These are phyloP conservation scores for Microdon myrmicae DNA, from an alignment of 2,888 invertebrate species.

Conservation along the genomic window DNA sequence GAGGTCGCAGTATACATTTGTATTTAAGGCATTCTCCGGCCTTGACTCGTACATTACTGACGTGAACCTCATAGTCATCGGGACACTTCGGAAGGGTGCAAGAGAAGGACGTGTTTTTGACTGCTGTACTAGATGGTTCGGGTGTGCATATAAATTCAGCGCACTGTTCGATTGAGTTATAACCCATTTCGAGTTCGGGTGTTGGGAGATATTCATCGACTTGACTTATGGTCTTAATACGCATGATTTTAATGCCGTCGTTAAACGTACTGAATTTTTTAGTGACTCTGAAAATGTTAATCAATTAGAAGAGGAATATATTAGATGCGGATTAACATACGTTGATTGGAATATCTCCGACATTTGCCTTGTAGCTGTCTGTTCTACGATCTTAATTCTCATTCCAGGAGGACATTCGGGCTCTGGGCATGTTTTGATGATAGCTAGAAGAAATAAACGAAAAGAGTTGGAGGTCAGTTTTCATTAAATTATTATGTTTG, in stretches of 20 bases:
- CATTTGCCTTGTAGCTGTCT: slow-evolving; percentile 61
- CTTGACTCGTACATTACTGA: slow-evolving; percentile 65
- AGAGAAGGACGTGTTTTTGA: slow-evolving; percentile 57
- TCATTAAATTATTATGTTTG: no score
- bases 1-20: slow-evolving; percentile 73
- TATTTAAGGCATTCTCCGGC: slow-evolving; percentile 70
- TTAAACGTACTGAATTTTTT: slow-evolving; percentile 59
- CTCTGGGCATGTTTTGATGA: slow-evolving; percentile 65
- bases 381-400: slow-evolving; percentile 66
- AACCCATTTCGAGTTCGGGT: slow-evolving; percentile 56
- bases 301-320: not conserved
- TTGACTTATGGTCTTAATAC: slow-evolving; percentile 58
- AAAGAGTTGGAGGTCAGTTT: no score
- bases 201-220: slow-evolving; percentile 58
- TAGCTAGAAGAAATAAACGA: slow-evolving; percentile 47
- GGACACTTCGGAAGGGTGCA: slow-evolving; percentile 70
- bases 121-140: slow-evolving; percentile 55
- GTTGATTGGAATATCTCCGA: slow-evolving; percentile 68
- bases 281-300: slow-evolving; percentile 48
- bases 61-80: slow-evolving; percentile 69
- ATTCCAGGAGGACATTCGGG: slow-evolving; percentile 69
- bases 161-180: slow-evolving; percentile 59
- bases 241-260: slow-evolving; percentile 59
- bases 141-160: slow-evolving; percentile 65
- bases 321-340: slow-evolving; percentile 46